Base-by-base conservation (phyloP, 2,113 vertebrate genomes). In the Sclerurus mexicanus region DNA sequence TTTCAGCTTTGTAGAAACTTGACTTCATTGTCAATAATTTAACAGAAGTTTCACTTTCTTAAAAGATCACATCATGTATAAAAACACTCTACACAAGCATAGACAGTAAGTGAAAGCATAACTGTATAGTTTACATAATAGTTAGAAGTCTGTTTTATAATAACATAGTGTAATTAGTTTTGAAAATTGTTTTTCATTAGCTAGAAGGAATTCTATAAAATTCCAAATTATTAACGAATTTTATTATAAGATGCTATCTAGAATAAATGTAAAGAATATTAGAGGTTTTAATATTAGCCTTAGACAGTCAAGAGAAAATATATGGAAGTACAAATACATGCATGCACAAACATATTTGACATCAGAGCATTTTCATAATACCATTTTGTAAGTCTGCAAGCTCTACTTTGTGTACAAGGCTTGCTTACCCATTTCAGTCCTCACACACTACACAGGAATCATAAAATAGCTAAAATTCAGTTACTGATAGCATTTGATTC, bases 251-350 rank as follows among this genome's bases (percentile, higher is more conserved):
- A 56, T 67, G 33, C 3, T 52, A 46, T 64, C 24, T 47, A 39
- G 12, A 69, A 37, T 15, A 87, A 4, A 44, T n/a, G 2, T 85
- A 23, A 72, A 75, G 33, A 53, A 42, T 56, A 72, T 55, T 35
- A 33, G 49, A 82, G 78, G 2, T 14, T 56, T 84, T 7, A 0
- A 2, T 68, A 35, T 58, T 62, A 11, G 28, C 50, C 33, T 66
- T 50, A 39, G 33, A n/a, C 4, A 67, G 9, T 21, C 0, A 0
- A 73, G 9, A 71, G 4, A 50, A 74, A 66, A 63, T 37, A 44
- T 1, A 0, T 69, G 12, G 27, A 75, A 37, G 16, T 47, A 53
- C 4, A 63, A 75, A 71, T 33, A 16, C 16, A 60, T 0, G 0
- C 12, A 58, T 44, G 17, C 46, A 47, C 13, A 50, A 11, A 35